phyloP scores from a whole-genome alignment of 2,888 invertebrate species.

The Hesperia comma region DNA sequence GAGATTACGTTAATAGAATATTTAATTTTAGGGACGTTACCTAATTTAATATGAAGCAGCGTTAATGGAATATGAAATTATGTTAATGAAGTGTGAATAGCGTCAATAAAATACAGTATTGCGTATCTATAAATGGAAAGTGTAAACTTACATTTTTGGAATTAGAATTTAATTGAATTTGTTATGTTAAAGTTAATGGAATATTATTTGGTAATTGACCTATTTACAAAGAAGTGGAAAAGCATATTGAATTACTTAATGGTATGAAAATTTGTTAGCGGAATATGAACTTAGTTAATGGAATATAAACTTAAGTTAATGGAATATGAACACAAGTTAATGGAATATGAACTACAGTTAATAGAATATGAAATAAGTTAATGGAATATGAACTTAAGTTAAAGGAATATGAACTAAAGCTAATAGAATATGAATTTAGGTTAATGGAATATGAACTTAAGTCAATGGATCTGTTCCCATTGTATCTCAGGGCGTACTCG shows the following conservation, averaged over 20 bases:
- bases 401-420: no score
- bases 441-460: neutral
- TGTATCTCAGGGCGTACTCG: constrained; percentile 90
- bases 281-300: neutral
- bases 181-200: no score
- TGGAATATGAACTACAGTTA: neutral
- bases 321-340: neutral
- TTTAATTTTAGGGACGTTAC: neutral
- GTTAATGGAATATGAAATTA: neutral
- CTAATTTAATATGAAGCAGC: neutral
- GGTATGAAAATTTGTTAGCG: no score
- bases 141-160: no score
- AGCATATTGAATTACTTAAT: no score
- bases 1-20: neutral
- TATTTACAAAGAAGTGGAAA: no score
- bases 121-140: neutral
- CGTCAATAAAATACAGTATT: neutral
- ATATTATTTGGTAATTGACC: no score
- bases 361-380: neutral
- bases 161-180: no score
- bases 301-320: neutral
- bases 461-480: no score
- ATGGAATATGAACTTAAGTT: neutral
- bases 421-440: neutral
- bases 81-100: neutral